Base-by-base conservation (phyloP, 1,140 invertebrate species). In the Drosophila seguyi region DNA sequence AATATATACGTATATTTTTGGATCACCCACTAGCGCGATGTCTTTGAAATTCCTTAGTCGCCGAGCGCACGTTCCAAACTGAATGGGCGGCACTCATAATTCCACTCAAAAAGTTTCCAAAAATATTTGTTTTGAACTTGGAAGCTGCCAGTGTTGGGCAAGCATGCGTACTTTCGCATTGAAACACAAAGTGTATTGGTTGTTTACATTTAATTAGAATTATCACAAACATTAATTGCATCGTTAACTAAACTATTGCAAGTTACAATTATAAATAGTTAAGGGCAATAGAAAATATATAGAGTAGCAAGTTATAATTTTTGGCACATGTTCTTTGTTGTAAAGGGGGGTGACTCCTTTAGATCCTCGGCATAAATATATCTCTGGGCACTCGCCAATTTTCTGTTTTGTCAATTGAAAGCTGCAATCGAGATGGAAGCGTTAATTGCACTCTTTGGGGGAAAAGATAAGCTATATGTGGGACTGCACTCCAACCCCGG, bases 181-280 rank as follows among this genome's bases (percentile, higher is more conserved):
- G 27, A 25, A 61, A 27, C 20, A 36, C 41, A 29, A 0, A 27
- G 31, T 13, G 29, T 31, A 36, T 47, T 57, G 34, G 6, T 66
- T 42, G 57, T 75, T 63, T 50, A 72, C 42, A 56, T 81, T 90
- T 86, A 80, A 80, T 86, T 81, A 69, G 20, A 79, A 79, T 90
- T 86, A 90, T 90, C 78, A 90, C 87, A 90, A 90, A 86, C 65
- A 85, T 72, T 79, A 85, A 82, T 86, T 60, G 75, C 67, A 69
- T 76, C 39, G 34, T 38, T 41, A 77, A 80, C 72, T 88, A 74
- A 87, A 80, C 57, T 67, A 79, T 81, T 78, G 65, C 73, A 85
- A 58, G 27, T 78, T 76, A 67, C 42, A 75, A 63, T 45, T 85
- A 84, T 85, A 86, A 81, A 68, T 75, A 82, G 80, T 83, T 68